Base-by-base conservation (phyloP, 2,113 vertebrate species). In the Gasterosteus aculeatus region DNA sequence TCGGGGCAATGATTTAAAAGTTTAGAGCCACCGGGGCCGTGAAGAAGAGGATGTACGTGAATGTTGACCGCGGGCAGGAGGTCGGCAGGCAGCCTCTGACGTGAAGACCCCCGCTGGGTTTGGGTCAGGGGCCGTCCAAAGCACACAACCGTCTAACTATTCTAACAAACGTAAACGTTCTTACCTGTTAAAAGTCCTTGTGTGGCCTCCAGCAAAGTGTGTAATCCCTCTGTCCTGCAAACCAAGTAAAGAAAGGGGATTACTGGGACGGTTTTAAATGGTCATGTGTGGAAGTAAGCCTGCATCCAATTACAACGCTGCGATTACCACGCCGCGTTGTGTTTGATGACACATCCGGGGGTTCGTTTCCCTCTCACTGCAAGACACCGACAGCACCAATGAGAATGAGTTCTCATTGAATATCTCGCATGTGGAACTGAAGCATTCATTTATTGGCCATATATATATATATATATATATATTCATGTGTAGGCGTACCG, bases 231-330 rank as follows among this genome's bases (percentile, higher is more conserved):
- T 69, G 77, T 78, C 39, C 57, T 87, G 42, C 60, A 53, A 31
- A 72, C 47, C 54, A 49, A 78, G 76, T 69, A 81, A 69, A 90
- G 87, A 91, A 73, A 63, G 61, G 61, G 85, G 93, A 94, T 95
- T 94, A 93, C 51, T 62, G 39, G 81, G 90, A 87, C 85, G 83
- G 88, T 86, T 94, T 93, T 93, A 93, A 93, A 92, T 86, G 89
- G 83, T 90, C 92, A 91, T 86, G 89, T 93, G 92, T 90, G 86
- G 65, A 79, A 77, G 57, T 94, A 93, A 94, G 84, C 91, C 83
- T 70, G 83, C 81, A 91, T 92, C 93, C 91, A 92, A 94, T 93
- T 92, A 91, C 80, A 87, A 79, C 77, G 61, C 42, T 53, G 81
- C 86, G 92, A 91, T 93, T 92, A 92, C 26, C 10, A 73, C 38